Percentiles rank a stretch among this genome's conserved stretches.
phyloP scores from a whole-genome alignment of 1,140 invertebrate species.

The Zaprionus ornatus region DNA sequence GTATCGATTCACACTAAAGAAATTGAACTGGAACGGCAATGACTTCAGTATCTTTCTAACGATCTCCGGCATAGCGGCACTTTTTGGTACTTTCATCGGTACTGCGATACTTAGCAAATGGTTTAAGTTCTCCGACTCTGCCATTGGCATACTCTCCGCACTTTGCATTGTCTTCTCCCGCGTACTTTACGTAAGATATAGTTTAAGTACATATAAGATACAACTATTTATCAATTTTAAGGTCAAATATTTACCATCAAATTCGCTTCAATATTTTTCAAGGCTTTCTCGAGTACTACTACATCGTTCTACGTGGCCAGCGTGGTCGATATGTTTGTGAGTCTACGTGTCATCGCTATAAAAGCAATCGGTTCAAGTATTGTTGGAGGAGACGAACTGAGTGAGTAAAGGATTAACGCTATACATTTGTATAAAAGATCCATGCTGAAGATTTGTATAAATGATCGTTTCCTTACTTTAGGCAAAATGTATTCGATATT shows the following conservation, averaged over 20 bases:
- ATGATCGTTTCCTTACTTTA: conserved; percentile 3
- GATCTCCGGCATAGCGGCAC: conserved; percentile 57
- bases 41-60: conserved; percentile 74
- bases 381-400: conserved; percentile 76
- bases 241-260: background rate
- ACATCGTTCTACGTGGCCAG: conserved; percentile 72
- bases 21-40: conserved; percentile 81
- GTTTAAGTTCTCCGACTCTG: conserved; percentile 73
- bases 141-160: conserved; percentile 75
- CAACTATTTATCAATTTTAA: background rate
- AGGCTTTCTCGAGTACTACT: conserved; percentile 70
- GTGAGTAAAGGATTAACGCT: conserved; percentile 41
- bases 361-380: conserved; percentile 81
- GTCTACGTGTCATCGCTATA: conserved; percentile 76
- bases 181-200: conserved; percentile 65
- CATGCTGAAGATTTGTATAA: background rate
- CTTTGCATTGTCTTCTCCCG: conserved; percentile 68
- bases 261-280: background rate
- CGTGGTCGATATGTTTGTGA: conserved; percentile 78
- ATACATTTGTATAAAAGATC: background rate
- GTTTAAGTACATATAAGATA: background rate
- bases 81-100: conserved; percentile 77
- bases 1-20: conserved; percentile 75
- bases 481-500: conserved; percentile 83
- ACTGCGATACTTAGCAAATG: conserved; percentile 79